phyloP scores from a whole-genome alignment of 2,888 invertebrate genomes.

The Adineta ricciae region DNA sequence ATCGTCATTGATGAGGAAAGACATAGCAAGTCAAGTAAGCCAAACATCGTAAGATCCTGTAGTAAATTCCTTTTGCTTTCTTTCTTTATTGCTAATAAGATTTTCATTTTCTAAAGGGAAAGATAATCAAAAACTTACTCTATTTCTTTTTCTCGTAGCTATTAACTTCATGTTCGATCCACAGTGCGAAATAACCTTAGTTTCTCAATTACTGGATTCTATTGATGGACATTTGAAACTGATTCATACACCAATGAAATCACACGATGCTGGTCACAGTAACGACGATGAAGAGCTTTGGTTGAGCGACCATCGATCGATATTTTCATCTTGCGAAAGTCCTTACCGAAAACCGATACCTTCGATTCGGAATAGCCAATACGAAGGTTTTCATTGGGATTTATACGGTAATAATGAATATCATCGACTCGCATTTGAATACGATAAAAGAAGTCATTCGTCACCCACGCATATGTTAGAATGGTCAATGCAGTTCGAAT shows the following conservation, averaged over 20 bases:
- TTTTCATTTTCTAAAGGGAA: not conserved
- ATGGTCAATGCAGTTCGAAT: not conserved
- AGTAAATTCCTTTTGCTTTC: not conserved
- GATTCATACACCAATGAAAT: not conserved
- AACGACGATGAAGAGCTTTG: not conserved
- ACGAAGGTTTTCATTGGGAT: constrained; percentile 20
- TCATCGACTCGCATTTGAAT: not conserved
- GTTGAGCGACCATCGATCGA: constrained; percentile 1
- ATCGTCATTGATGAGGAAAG: not conserved
- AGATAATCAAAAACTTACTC: not conserved
- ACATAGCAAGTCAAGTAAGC: not conserved
- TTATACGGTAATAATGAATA: not conserved
- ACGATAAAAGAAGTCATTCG: not conserved
- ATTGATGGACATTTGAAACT: not conserved
- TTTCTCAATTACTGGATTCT: not conserved
- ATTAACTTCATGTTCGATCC: not conserved
- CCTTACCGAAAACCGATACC: not conserved
- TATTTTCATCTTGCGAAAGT: not conserved
- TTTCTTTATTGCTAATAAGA: not conserved
- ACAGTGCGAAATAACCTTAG: not conserved
- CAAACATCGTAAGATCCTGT: not conserved
- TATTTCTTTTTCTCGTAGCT: not conserved
- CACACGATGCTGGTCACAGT: not conserved
- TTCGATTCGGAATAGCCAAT: not conserved
- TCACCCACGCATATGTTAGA: not conserved